These are phyloP conservation scores for Catagonus wagneri DNA, from an alignment of 2,113 vertebrate genomes.

Conservation along the genomic window DNA sequence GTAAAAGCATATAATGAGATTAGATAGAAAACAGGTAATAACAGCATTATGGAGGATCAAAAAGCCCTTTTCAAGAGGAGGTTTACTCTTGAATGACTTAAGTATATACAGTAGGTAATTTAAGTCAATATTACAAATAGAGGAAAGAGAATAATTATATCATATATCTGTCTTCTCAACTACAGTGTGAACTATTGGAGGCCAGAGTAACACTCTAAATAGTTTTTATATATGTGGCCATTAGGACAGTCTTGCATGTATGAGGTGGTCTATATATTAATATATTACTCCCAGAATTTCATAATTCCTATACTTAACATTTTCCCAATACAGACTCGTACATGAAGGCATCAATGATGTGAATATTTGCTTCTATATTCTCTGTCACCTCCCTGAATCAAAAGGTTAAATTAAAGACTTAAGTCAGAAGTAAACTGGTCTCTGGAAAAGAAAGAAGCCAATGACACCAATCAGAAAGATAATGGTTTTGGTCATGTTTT, in stretches of 20 bases:
- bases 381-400: background rate
- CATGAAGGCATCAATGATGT: background rate
- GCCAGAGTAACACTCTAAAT: background rate
- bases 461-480: background rate
- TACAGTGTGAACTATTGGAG: background rate
- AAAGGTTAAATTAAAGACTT: background rate
- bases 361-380: background rate
- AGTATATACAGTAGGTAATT: background rate
- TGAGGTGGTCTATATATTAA: background rate
- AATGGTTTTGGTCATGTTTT: fast-evolving
- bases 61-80: background rate
- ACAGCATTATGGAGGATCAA: background rate
- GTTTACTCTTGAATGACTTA: background rate
- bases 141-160: background rate
- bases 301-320: background rate
- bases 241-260: background rate
- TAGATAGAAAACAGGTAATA: background rate
- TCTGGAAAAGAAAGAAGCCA: background rate
- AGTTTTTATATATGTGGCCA: background rate
- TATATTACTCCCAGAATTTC: background rate
- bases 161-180: background rate
- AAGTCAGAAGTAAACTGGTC: background rate
- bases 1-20: background rate
- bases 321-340: background rate
- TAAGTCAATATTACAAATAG: background rate